These are phyloP conservation scores for Diadegma fenestrale DNA, from an alignment of 2,888 invertebrate species.

Conservation along the genomic window DNA sequence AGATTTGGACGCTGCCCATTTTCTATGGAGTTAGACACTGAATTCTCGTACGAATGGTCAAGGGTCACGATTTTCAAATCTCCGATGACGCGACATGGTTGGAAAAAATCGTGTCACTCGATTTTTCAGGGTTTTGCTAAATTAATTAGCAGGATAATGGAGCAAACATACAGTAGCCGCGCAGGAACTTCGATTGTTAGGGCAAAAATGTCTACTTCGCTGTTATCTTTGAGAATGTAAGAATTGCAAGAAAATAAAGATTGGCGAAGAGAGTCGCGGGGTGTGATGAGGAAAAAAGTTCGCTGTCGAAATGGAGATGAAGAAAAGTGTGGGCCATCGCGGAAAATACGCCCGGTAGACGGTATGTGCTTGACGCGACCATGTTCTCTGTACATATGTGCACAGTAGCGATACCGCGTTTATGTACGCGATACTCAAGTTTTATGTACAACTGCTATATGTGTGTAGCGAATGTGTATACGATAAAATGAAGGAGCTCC, in stretches of 20 bases:
- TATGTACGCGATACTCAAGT: constrained; percentile 14
- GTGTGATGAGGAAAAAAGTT: constrained; percentile 22
- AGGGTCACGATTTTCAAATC: background rate
- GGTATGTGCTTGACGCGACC: background rate
- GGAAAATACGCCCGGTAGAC: constrained; percentile 14
- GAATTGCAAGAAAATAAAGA: background rate
- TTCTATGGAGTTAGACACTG: background rate
- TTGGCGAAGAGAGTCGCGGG: background rate
- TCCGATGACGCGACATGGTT: no score
- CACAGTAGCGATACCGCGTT: constrained; percentile 16
- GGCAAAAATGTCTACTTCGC: background rate
- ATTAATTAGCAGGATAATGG: background rate
- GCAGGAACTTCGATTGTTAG: background rate
- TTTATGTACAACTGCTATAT: background rate
- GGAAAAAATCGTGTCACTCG: no score
- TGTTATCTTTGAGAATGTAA: background rate
- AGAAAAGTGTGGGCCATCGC: constrained; percentile 15
- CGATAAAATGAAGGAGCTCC: background rate
- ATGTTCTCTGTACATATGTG: constrained; percentile 1
- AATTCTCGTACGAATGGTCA: background rate
- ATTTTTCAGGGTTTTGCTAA: no score
- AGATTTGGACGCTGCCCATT: background rate
- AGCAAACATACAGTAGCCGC: background rate
- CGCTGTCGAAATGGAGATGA: constrained; percentile 42
- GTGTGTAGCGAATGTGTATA: background rate